Base-by-base conservation (phyloP, 2,113 vertebrate genomes). In the Ptyas mucosa region DNA sequence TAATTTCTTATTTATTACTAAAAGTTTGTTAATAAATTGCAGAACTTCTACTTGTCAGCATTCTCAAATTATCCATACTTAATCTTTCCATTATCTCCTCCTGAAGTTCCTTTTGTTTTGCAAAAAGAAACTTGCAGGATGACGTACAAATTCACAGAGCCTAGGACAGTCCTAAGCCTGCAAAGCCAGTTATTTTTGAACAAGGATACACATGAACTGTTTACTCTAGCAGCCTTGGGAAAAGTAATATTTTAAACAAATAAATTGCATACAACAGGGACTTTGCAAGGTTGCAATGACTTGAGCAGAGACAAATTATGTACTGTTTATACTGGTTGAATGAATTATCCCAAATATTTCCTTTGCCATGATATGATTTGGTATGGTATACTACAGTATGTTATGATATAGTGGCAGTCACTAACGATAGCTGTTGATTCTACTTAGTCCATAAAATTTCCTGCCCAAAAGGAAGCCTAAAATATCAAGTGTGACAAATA, bases 171-270 rank as follows among this genome's bases (percentile, higher is more conserved):
- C 34, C n/a, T 69, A 85, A 54, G 49, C 24, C 11, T 85, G 23
- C 7, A 54, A 85, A 34, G 3, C n/a, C n/a, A n/a, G 1, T 11
- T 87, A 21, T 57, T 57, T 81, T 61, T 61, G 85, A 87, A 91
- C 26, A 87, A 91, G 54, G 29, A 87, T 39, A 5, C 55, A 52
- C 61, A 23, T 92, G 46, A 87, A 88, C 46, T 88, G 21, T 92
- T 61, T 85, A 49, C 1, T 57, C 2, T 21, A 49, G 15, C 75
- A 93, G 43, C 21, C 43, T 51, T 15, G 8, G 55, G 12, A 51
- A 92, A 29, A 49, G 58, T 87, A 92, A 87, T 88, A 52, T 52
- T 87, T 92, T 87, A 87, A 92, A 64, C 55, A 92, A 92, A 92
- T 92, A 53, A 64, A 61, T n/a, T 88, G 58, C 46, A 24, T n/a